These are phyloP conservation scores for Premnoplex brunnescens DNA, from an alignment of 2,797 vertebrate species.

Conservation along the genomic window DNA sequence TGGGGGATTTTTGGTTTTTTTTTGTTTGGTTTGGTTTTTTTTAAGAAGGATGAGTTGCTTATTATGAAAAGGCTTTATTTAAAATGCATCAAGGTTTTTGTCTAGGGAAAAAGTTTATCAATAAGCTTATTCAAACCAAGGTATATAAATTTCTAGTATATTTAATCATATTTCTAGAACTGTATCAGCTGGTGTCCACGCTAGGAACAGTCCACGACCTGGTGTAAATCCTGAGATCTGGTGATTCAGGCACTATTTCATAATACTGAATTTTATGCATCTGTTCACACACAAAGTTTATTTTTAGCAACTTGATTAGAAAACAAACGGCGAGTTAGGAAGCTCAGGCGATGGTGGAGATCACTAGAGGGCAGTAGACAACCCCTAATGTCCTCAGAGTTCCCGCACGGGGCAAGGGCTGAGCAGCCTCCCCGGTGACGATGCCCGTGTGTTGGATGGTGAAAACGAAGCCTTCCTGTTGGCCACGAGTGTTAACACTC, in stretches of 20 bases:
- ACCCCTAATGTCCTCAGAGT: conserved; percentile 6
- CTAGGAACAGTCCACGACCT: not conserved
- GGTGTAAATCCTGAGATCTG: not conserved
- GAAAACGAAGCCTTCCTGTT: not conserved
- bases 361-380: conserved; percentile 67
- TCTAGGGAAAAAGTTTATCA: not conserved
- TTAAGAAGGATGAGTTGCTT: not conserved
- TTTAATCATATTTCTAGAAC: not conserved
- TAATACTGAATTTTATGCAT: not conserved
- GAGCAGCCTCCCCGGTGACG: not conserved
- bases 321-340: not conserved
- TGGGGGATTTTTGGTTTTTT: not conserved
- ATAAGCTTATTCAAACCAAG: not conserved
- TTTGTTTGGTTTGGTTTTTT: not conserved
- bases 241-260: not conserved
- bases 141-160: not conserved
- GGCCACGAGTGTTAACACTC: no score
- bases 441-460: accelerated
- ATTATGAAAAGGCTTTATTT: not conserved
- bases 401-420: accelerated
- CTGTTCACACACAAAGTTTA: not conserved
- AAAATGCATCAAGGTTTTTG: not conserved
- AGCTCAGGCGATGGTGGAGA: not conserved
- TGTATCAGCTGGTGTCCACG: not conserved
- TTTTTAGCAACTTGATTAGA: not conserved